These are phyloP conservation scores for Riparia riparia DNA, from an alignment of 2,113 vertebrate genomes.

Conservation along the genomic window DNA sequence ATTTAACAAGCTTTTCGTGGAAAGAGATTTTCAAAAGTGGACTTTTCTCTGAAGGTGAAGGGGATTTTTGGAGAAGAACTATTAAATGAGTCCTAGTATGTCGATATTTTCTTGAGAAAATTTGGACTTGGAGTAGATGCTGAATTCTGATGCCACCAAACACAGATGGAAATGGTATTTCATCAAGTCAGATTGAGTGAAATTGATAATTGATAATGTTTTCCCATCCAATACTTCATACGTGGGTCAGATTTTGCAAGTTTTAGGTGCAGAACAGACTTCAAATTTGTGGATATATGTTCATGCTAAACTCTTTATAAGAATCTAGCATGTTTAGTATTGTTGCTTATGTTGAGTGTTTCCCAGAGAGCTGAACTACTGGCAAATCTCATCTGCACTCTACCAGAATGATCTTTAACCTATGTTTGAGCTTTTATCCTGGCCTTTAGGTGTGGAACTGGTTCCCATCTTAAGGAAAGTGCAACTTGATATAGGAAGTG, in stretches of 20 bases:
- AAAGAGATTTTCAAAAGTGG: not conserved
- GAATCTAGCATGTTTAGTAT: not conserved
- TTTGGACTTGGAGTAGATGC: not conserved
- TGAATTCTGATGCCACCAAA: not conserved
- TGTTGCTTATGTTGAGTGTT: not conserved
- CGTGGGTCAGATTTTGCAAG: not conserved
- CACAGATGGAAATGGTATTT: not conserved
- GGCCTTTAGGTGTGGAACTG: not conserved
- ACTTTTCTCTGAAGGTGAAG: not conserved
- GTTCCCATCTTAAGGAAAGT: not conserved
- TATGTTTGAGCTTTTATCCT: not conserved
- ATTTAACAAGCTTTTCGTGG: accelerated
- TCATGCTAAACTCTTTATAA: not conserved
- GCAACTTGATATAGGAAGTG: not conserved
- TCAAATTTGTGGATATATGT: not conserved
- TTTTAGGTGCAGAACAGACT: not conserved
- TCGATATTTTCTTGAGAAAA: not conserved
- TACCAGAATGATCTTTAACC: not conserved
- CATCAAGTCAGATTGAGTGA: not conserved
- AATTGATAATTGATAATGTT: not conserved
- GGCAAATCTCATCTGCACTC: not conserved
- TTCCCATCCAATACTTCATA: not conserved
- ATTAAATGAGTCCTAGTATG: not conserved
- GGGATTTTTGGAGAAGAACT: not conserved
- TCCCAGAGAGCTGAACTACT: not conserved